Percentiles rank a stretch among this genome's conserved stretches.
Evolutionary conservation across 35 echinoderm and acorn worm species (phyloP).

Genomic region (Apostichopus japonicus): DNA sequence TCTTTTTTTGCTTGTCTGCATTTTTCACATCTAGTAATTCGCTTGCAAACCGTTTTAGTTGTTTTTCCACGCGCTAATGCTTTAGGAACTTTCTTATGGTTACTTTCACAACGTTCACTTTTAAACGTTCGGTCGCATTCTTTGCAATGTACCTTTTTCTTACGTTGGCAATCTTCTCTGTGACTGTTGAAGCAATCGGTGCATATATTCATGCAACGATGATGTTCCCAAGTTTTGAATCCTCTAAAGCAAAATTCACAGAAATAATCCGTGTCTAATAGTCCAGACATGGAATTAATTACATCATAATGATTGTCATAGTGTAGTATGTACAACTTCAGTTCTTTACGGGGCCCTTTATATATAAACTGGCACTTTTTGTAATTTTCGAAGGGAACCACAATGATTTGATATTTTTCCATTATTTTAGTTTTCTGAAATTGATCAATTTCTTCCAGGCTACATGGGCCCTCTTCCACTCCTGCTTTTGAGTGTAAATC

Average conservation of each 20-base stretch:
- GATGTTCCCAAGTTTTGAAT: conserved; percentile 8
- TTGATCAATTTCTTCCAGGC: conserved; percentile 25
- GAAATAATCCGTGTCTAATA: conserved; percentile 9
- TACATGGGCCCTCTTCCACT: neutral
- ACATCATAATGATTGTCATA: conserved; percentile 49
- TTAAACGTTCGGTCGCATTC: conserved; percentile 20
- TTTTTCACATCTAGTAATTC: neutral
- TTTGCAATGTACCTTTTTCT: neutral
- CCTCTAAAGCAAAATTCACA: conserved; percentile 41
- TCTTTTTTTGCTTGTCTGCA: neutral
- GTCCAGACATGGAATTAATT: conserved; percentile 23
- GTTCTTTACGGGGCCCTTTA: conserved; percentile 31
- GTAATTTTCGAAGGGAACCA: neutral
- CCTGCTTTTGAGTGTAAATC: conserved; percentile 19
- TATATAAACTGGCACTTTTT: conserved; percentile 17
- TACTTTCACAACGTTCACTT: neutral
- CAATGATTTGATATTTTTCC: conserved; percentile 28
- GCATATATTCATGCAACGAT: conserved; percentile 34
- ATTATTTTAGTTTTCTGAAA: conserved; percentile 28
- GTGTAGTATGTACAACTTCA: conserved; percentile 20
- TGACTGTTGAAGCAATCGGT: neutral
- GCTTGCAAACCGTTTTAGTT: conserved; percentile 2
- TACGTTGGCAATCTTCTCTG: neutral
- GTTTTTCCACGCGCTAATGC: conserved; percentile 13
- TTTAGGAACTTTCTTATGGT: neutral